These are phyloP conservation scores for Leucophenga maculata DNA, from an alignment of 2,888 invertebrate species.

Conservation along the genomic window DNA sequence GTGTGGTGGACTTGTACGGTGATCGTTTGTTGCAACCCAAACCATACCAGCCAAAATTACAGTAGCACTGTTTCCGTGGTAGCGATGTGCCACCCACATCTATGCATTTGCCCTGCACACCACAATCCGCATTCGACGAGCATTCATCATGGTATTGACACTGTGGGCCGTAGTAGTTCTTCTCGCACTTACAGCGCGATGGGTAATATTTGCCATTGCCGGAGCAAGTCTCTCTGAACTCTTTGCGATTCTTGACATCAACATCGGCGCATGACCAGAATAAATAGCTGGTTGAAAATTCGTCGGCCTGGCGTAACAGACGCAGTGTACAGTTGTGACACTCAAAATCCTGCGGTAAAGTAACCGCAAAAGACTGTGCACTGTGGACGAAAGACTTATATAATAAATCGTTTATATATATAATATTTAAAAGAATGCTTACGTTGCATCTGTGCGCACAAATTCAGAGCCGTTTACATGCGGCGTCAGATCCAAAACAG, in stretches of 20 bases:
- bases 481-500: conserved; percentile 87
- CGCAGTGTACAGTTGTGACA: conserved; percentile 93
- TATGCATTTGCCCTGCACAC: conserved; percentile 87
- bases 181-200: conserved; percentile 85
- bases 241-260: conserved; percentile 83
- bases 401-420: conserved; percentile 8
- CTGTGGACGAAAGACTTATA: conserved; percentile 73
- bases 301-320: conserved; percentile 89
- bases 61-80: conserved; percentile 90
- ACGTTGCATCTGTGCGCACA: conserved; percentile 89
- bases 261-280: conserved; percentile 98
- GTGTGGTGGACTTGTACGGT: conserved; percentile 80
- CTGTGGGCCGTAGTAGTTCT: conserved; percentile 84
- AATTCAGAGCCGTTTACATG: conserved; percentile 86
- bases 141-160: conserved; percentile 95
- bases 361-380: conserved; percentile 86
- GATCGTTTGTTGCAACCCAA: conserved; percentile 86
- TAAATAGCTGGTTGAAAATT: conserved; percentile 88
- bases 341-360: conserved; percentile 84
- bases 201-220: conserved; percentile 86
- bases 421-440: conserved; percentile 72
- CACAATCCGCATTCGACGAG: conserved; percentile 87
- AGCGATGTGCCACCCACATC: conserved; percentile 85
- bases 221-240: conserved; percentile 87
- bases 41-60: conserved; percentile 91